Evolutionary conservation across 2,797 vertebrate genomes (phyloP).

Genomic region (Aeoliscus strigatus): DNA sequence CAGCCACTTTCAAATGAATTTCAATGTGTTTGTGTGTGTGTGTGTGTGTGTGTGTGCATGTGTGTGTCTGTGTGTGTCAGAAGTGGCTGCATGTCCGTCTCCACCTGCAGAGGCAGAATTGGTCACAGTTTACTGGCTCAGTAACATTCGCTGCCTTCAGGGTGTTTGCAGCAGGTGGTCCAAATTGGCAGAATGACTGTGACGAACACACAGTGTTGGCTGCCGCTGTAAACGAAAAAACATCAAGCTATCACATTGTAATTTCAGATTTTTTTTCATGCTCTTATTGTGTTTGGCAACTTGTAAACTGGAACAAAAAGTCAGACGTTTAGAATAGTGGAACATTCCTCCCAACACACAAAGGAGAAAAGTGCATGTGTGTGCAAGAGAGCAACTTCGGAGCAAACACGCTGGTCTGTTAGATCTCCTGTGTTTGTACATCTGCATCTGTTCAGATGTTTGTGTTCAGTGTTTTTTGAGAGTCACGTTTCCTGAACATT

Average conservation of each 20-base stretch:
- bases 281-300: conserved; percentile 7
- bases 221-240: conserved; percentile 59
- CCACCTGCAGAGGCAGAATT: conserved; percentile 67
- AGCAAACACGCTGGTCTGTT: background rate
- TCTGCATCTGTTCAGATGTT: conserved; percentile 14
- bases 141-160: conserved; percentile 59
- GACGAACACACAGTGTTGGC: conserved; percentile 56
- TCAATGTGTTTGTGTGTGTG: conserved; percentile 3
- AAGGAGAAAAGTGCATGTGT: conserved; percentile 3
- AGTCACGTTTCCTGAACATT: conserved; percentile 3
- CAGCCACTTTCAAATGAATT: conserved; percentile 24
- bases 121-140: conserved; percentile 69
- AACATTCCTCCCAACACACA: conserved; percentile 2
- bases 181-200: conserved; percentile 63
- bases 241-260: conserved; percentile 45
- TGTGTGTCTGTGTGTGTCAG: conserved; percentile 12
- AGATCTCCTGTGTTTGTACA: background rate
- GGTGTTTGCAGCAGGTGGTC: conserved; percentile 70
- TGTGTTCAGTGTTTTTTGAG: conserved; percentile 7
- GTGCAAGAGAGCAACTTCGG: background rate
- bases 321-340: conserved; percentile 11
- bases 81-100: conserved; percentile 49
- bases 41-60: conserved; percentile 7
- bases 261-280: conserved; percentile 17
- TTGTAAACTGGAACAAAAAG: conserved; percentile 24